Percentiles rank a stretch among this genome's conserved stretches.
phyloP scores from a whole-genome alignment of 2,113 vertebrate genomes.

The Chamaea fasciata region DNA sequence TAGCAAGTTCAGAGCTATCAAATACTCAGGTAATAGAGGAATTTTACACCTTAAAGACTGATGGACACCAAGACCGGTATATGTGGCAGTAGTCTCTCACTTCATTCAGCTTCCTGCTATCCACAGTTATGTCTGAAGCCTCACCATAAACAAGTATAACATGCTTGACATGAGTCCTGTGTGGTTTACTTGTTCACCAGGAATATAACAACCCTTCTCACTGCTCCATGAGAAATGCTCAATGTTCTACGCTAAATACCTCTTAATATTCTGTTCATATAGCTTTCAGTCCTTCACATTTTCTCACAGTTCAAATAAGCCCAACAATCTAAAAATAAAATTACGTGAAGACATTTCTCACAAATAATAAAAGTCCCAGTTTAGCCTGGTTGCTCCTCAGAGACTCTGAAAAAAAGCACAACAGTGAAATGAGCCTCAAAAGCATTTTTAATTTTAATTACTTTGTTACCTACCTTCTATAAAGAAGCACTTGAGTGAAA shows the following conservation, averaged over 20 bases:
- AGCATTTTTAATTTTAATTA: constrained; percentile 23
- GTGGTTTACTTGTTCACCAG: background rate
- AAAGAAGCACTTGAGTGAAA: background rate
- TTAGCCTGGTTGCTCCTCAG: background rate
- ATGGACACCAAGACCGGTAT: background rate
- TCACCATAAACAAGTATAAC: background rate
- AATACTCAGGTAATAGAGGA: background rate
- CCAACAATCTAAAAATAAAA: background rate
- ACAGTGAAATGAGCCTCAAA: background rate
- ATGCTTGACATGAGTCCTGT: background rate
- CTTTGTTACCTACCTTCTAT: background rate
- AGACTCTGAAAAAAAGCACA: background rate
- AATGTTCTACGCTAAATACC: background rate
- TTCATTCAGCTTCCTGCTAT: background rate
- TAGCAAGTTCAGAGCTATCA: background rate
- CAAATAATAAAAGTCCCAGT: background rate
- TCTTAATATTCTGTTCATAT: background rate
- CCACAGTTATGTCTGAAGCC: background rate
- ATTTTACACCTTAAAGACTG: background rate
- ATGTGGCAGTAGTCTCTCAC: background rate
- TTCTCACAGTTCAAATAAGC: background rate
- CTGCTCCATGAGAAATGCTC: background rate
- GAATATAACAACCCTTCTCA: background rate
- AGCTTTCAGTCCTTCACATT: background rate
- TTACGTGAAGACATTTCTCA: background rate